phyloP scores from a whole-genome alignment of 92 coral and sea anemone genomes.

The Pocillopora meandrina region DNA sequence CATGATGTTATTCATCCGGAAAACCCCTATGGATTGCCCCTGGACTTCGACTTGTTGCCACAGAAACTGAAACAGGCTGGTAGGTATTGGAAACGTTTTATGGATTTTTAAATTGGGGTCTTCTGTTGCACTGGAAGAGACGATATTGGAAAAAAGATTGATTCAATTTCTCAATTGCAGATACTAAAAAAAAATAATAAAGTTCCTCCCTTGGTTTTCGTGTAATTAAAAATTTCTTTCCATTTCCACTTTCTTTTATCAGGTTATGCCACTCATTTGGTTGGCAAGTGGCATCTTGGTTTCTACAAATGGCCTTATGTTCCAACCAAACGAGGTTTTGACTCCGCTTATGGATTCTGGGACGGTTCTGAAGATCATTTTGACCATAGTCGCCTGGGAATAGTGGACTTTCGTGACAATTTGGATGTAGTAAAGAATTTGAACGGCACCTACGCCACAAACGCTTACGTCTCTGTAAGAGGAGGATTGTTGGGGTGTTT shows the following conservation, averaged over 20 bases:
- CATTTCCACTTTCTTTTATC: not conserved
- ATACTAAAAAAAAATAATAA: no score
- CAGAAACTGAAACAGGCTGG: slow-evolving; percentile 62
- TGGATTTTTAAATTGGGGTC: no score
- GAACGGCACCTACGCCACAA: slow-evolving; percentile 43
- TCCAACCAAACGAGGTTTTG: slow-evolving; percentile 75
- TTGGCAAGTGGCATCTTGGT: slow-evolving; percentile 87
- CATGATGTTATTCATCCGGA: slow-evolving; percentile 53
- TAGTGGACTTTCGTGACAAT: slow-evolving; percentile 39
- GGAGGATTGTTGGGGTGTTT: not conserved
- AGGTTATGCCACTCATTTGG: slow-evolving; percentile 71
- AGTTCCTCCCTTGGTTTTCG: no score
- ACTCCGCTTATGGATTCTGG: slow-evolving; percentile 67
- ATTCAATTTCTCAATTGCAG: no score
- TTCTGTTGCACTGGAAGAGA: no score
- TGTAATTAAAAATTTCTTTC: not conserved
- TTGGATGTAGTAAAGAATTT: slow-evolving; percentile 13
- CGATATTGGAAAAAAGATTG: no score
- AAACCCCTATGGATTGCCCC: slow-evolving; percentile 59
- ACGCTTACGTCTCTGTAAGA: slow-evolving; percentile 34
- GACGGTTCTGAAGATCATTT: slow-evolving; percentile 72
- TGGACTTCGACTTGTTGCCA: slow-evolving; percentile 57
- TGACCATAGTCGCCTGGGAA: slow-evolving; percentile 25
- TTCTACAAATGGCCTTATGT: slow-evolving; percentile 59
- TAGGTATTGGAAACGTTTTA: not conserved